Conservation (phyloP, 1,140 invertebrate genomes). For the Hypsibius dujardini region DNA sequence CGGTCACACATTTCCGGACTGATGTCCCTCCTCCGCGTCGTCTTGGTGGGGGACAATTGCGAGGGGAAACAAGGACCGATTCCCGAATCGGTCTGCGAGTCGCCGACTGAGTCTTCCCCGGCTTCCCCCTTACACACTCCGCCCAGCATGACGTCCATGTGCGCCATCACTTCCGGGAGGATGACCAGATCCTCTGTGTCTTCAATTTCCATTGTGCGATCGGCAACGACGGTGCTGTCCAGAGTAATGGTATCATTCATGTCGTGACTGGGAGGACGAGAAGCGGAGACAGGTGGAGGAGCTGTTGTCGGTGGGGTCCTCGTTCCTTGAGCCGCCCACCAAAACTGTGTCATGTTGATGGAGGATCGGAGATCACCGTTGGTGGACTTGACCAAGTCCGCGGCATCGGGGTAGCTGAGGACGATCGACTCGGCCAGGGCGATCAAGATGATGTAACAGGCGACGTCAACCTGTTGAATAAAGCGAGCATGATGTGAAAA, state of each 20-base stretch:
- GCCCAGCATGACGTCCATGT: no score
- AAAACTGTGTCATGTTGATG: background rate
- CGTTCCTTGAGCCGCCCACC: background rate
- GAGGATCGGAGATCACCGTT: background rate
- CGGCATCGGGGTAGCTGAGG: background rate
- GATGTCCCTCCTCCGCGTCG: no score
- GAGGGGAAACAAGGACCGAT: no score
- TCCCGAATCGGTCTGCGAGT: no score
- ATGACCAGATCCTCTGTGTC: background rate
- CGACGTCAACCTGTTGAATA: background rate
- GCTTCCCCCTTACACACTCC: no score
- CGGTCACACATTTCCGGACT: no score
- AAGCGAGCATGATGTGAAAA: background rate
- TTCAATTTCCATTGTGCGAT: background rate
- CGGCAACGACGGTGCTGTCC: background rate
- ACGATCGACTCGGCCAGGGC: background rate
- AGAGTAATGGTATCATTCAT: no score
- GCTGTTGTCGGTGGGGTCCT: background rate
- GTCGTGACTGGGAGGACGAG: background rate
- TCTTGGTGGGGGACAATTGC: no score
- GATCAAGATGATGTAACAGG: background rate
- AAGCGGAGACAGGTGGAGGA: background rate
- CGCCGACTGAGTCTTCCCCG: no score
- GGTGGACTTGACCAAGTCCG: background rate
- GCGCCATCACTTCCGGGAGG: background rate